phyloP scores from a whole-genome alignment of 2,888 invertebrate species.

The Nezara viridula region DNA sequence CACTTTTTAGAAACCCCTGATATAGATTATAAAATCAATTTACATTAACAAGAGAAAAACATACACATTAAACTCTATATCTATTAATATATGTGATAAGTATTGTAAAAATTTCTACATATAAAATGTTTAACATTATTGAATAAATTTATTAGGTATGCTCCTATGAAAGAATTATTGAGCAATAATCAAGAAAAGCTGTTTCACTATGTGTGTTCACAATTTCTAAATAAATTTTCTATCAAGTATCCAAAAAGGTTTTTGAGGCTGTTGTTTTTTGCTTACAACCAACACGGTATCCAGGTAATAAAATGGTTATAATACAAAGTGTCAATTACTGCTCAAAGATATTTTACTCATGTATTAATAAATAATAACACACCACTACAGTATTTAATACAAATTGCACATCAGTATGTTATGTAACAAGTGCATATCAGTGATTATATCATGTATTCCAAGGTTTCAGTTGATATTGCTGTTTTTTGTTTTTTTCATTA shows the following conservation, averaged over 20 bases:
- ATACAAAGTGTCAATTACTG: not conserved
- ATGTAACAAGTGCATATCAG: too few relatives aligned
- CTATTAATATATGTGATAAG: too few relatives aligned
- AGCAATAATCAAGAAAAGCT: conserved; percentile 35
- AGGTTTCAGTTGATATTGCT: too few relatives aligned
- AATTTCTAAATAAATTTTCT: conserved; percentile 8
- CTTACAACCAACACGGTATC: conserved; percentile 20
- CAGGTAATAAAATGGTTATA: not conserved
- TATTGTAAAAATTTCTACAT: not conserved
- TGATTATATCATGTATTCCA: too few relatives aligned
- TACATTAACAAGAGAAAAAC: too few relatives aligned
- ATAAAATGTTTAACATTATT: not conserved
- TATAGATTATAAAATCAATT: too few relatives aligned
- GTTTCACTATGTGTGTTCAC: conserved; percentile 17
- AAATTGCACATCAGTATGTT: too few relatives aligned
- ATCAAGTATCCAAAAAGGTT: conserved; percentile 35
- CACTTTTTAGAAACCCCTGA: too few relatives aligned
- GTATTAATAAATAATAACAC: too few relatives aligned
- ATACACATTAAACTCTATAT: too few relatives aligned
- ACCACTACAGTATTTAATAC: too few relatives aligned
- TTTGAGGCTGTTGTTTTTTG: conserved; percentile 35
- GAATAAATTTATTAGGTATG: conserved; percentile 8
- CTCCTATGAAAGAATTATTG: conserved; percentile 18
- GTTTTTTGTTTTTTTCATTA: too few relatives aligned
- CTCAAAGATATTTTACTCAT: not conserved